Evolutionary conservation across 2,888 invertebrate species (phyloP), one percentile per base, ranked within the genome.

Genomic region (Tenthredo livida): DNA sequence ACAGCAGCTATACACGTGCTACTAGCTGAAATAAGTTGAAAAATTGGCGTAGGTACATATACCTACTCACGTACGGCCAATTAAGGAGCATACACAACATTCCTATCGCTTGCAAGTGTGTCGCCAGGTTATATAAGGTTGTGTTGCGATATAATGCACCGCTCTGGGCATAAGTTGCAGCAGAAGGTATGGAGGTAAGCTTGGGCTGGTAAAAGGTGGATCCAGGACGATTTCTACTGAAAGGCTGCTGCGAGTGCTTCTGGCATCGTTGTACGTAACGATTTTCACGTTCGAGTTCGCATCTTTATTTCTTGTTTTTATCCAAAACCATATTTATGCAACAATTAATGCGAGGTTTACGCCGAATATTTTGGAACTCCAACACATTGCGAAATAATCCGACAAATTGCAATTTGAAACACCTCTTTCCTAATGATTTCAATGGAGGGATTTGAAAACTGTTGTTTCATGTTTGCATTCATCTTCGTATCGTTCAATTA

Each of bases 101-200:
- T 89, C 89, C 88, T 84, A 84, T 80, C 83, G 87, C 87, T 87
- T 87, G 86, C 89, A 90, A 90, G 90, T 90, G 88, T 90, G 90
- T 90, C 90, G 90, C 86, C 86, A 84, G 87, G 89, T 89, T 89
- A 88, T 88, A 88, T 89, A 90, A 90, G 89, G 88, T 87, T 88
- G 87, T 86, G 86, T 85, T 85, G 86, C 85, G 70, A 65, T 65
- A 83, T 83, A 80, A 80, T 80, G 80, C 65, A 61, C 80, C 80
- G 80, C 80, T 80, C 61, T 80, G 80, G 80, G 80, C 80, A 80
- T 80, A 80, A 80, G 80, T 80, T 80, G 80, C 80, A 80, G 80
- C 80, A 80, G 80, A 80, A 80, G 80, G 80, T 65, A 72, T 75
- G 84, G 82, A 61, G 61, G 29, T 25, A 75, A 78, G 65, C 84